Evolutionary conservation across 2,113 vertebrate genomes (phyloP).

Genomic region (Trichechus manatus): DNA sequence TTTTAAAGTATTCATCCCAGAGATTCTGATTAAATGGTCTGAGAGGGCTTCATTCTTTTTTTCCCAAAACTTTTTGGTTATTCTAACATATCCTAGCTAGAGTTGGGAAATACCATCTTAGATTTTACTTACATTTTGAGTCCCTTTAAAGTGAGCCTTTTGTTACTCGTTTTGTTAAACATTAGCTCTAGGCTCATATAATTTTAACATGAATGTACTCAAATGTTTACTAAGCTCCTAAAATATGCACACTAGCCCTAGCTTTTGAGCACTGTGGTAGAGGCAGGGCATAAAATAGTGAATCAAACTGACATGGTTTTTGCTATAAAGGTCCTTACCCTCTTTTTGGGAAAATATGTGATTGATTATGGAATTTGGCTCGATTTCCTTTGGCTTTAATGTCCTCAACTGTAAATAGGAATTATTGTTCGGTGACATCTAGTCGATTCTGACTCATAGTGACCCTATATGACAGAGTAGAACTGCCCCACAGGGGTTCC

Average conservation of each 20-base stretch:
- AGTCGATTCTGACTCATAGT: background rate
- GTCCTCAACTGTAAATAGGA: background rate
- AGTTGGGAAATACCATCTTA: background rate
- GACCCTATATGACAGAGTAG: background rate
- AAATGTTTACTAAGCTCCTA: background rate
- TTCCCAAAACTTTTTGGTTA: background rate
- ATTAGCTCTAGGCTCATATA: background rate
- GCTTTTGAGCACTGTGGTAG: background rate
- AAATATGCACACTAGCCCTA: background rate
- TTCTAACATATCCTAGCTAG: background rate
- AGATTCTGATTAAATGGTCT: background rate
- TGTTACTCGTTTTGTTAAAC: background rate
- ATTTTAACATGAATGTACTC: background rate
- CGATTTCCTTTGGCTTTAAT: background rate
- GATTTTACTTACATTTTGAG: background rate
- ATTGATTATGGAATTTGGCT: background rate
- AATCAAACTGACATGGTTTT: background rate
- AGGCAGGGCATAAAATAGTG: background rate
- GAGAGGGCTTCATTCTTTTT: background rate
- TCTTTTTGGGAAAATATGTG: background rate
- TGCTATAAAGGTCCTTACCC: background rate
- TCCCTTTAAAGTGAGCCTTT: background rate
- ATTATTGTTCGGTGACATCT: too few species aligned
- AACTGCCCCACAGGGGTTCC: background rate
- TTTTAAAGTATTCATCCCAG: background rate